A percentile compares a stretch with the other conserved stretches of the same genome.
phyloP scores from a whole-genome alignment of 2,797 vertebrate genomes.

The Alauda arvensis region DNA sequence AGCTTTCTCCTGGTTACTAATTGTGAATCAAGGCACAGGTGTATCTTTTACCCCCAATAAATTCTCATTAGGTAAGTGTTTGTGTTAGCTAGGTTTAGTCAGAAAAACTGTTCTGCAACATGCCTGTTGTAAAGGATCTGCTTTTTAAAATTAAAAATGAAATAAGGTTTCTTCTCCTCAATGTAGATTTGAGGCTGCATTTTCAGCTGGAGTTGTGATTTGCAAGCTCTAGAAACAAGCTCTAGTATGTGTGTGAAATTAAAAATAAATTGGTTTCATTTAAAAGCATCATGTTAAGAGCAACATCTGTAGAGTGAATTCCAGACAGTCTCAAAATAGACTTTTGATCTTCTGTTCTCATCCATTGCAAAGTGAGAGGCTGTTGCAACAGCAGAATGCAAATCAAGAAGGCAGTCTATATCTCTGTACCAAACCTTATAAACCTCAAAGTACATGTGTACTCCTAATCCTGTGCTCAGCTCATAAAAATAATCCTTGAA shows the following conservation, averaged over 20 bases:
- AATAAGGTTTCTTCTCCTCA: not conserved
- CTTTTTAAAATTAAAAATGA: not conserved
- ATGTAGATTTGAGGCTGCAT: not conserved
- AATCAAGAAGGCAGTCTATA: not conserved
- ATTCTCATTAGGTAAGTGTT: not conserved
- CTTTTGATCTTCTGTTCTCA: slow-evolving; percentile 10
- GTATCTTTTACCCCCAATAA: not conserved
- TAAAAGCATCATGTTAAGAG: not conserved
- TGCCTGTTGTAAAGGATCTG: not conserved
- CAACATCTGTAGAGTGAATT: not conserved
- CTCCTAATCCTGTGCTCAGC: not conserved
- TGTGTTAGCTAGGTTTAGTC: not conserved
- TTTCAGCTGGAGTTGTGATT: not conserved
- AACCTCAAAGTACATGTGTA: not conserved
- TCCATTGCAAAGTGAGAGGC: not conserved
- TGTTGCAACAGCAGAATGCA: not conserved
- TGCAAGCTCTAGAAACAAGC: not conserved
- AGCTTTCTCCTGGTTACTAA: not conserved
- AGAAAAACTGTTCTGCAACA: not conserved
- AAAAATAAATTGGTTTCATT: not conserved
- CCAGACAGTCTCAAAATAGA: not conserved
- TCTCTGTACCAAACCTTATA: not conserved
- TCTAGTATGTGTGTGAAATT: not conserved
- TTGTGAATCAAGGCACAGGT: not conserved
- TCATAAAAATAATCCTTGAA: not conserved